Base-by-base conservation (phyloP, 2,113 vertebrate species). In the Petrocephalus zakoni region DNA sequence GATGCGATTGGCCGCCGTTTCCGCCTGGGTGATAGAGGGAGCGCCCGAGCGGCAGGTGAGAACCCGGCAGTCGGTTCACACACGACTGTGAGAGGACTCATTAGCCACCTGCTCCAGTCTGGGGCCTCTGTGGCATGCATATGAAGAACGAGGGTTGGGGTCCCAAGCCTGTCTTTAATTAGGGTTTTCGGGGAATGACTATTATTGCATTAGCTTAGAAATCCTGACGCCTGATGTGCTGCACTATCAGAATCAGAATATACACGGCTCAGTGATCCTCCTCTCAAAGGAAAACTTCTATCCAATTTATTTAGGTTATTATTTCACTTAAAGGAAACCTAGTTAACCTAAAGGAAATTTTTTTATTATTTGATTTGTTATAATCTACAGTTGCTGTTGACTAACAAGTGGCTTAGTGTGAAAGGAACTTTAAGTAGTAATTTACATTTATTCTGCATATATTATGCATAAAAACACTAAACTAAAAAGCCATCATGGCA, bases 1-100 rank as follows among this genome's bases (percentile, higher is more conserved):
- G 96, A 99, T 99, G 90, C 98, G 97, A 95, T 99, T 99, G 93
- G 98, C 98, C 90, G 98, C 98, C 21, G 98, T 99, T 94, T 99
- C 98, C 47, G 98, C 98, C 98, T 99, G 93, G 89, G 94, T 84
- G 86, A 83, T 56, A 83, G 87, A 86, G 88, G 91, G 89, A 93
- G 78, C 9, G 86, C 17, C 85, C 25, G 61, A 42, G 34, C 7
- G 22, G n/a, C 25, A 55, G 81, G 37, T 53, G 9, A 87, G 15
- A 49, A 37, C 51, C 46, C 10, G 17, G 19, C 19, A 19, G 55
- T 68, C 81, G 15, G 37, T 25, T 85, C 61, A 42, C 42, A 42
- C 42, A 42, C 42, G 42, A 42, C 78, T 82, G 10, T 49, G 17
- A 4, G 37, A 42, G 17, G 75, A 42, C 75, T 58, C 0, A 37